Evolutionary conservation across 2,888 invertebrate species (phyloP).

Genomic region (Drosophila vallismaia): DNA sequence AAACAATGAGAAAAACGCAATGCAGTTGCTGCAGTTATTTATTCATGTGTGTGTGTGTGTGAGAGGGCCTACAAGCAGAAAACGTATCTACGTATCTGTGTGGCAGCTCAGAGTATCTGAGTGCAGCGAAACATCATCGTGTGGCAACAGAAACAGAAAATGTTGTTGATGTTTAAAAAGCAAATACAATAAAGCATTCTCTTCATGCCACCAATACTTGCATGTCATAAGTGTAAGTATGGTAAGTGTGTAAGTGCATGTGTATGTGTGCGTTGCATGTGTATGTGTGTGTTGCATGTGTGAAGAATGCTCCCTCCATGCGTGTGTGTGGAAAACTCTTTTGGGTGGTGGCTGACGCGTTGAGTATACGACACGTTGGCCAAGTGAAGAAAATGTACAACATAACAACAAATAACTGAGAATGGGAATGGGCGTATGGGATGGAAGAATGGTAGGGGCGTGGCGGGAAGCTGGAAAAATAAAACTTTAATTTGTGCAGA

Average conservation of each 20-base stretch:
- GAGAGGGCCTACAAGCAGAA: not conserved
- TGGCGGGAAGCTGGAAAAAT: constrained; percentile 9
- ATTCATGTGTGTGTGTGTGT: not conserved
- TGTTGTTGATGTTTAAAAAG: constrained; percentile 69
- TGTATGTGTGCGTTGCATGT: too few relatives aligned
- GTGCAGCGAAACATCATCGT: constrained; percentile 39
- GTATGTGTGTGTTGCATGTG: not conserved
- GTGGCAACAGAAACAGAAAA: constrained; percentile 49
- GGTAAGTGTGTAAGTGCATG: too few relatives aligned
- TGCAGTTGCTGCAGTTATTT: constrained; percentile 55
- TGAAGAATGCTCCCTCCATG: constrained; percentile 24
- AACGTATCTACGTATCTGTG: not conserved
- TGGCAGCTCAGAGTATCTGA: constrained; percentile 23
- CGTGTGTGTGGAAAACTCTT: constrained; percentile 43
- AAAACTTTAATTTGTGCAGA: constrained; percentile 39
- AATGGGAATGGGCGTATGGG: not conserved
- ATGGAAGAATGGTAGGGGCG: not conserved
- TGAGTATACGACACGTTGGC: constrained; percentile 70
- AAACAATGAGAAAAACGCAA: constrained; percentile 69
- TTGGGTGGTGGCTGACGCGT: constrained; percentile 63
- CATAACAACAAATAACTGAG: constrained; percentile 9
- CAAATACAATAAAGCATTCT: constrained; percentile 69
- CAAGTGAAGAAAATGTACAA: constrained; percentile 32
- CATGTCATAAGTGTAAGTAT: constrained; percentile 8
- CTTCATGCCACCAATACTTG: constrained; percentile 36